Conservation (phyloP, 2,113 vertebrate species). For the Turnix velox region DNA sequence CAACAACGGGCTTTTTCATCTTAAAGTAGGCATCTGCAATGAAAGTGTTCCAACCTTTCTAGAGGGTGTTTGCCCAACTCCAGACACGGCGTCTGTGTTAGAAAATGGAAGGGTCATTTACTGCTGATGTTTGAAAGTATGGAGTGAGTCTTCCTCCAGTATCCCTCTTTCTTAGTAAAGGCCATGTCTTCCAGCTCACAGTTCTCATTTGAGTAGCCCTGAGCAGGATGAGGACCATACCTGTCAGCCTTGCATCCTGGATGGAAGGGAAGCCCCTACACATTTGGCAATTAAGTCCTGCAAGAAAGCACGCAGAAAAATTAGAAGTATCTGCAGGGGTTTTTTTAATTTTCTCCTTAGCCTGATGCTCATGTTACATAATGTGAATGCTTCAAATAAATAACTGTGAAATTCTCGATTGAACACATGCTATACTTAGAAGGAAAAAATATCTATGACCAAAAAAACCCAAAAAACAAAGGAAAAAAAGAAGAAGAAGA, state of each 20-base stretch:
- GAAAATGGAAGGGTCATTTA: not conserved
- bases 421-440: not conserved
- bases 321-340: not conserved
- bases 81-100: not conserved
- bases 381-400: not conserved
- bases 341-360: not conserved
- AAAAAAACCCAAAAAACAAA: too few relatives aligned
- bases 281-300: not conserved
- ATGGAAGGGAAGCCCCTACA: not conserved
- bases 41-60: conserved; percentile 41
- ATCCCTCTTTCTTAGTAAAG: not conserved
- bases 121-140: not conserved
- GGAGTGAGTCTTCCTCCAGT: not conserved
- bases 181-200: not conserved
- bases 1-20: conserved; percentile 13
- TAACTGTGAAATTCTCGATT: not conserved
- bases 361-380: not conserved
- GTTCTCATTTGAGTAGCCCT: not conserved
- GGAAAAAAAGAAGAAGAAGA: not conserved
- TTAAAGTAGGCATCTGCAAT: not conserved
- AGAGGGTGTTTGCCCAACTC: conserved; percentile 15
- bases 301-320: not conserved
- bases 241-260: not conserved
- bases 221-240: not conserved
- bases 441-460: not conserved